Evolutionary conservation across 2,797 vertebrate species (phyloP), one percentile per base, ranked within the genome.

Genomic region (Molothrus aeneus): DNA sequence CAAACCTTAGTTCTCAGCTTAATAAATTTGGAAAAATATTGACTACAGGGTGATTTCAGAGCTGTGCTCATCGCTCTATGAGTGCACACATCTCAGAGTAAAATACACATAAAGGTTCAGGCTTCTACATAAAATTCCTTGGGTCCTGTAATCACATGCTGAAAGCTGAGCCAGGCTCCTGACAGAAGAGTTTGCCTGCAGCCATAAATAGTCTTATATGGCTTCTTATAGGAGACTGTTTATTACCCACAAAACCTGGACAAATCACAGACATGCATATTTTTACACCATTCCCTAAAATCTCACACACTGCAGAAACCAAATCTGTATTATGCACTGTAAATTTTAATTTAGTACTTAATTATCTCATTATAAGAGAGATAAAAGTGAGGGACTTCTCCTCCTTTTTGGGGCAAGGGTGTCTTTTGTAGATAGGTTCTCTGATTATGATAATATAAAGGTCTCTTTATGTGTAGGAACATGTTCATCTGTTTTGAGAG

Each of bases 21-120:
- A 48, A 80, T n/a, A 43, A 9, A 53, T 65, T 31, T 65, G 42
- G 48, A 22, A 72, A 64, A 72, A 10, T n/a, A 61, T 5, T 71
- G 24, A 29, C 12, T 26, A 24, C 22, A 15, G 6, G 17, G 24
- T 48, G 22, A 63, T 86, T 92, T 61, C 56, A 66, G 47, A 70
- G 25, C 64, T 70, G 31, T 3, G 2, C 14, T 75, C 12, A 57
- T 54, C 43, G 29, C 1, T 1, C 15, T 29, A 5, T 0, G 0
- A 71, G 7, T 18, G 36, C 22, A 28, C 21, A 48, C 7, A 42
- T 19, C 36, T 84, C 85, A 60, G 47, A 42, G 24, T 48, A 60
- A 36, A 53, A 86, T 22, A 36, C 43, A 57, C 9, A 29, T 6
- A 36, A 72, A 84, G 0, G 6, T 79, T 53, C 38, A 70, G 22